Conservation (phyloP, 2,113 vertebrate genomes). For the Bostrychus sinensis region DNA sequence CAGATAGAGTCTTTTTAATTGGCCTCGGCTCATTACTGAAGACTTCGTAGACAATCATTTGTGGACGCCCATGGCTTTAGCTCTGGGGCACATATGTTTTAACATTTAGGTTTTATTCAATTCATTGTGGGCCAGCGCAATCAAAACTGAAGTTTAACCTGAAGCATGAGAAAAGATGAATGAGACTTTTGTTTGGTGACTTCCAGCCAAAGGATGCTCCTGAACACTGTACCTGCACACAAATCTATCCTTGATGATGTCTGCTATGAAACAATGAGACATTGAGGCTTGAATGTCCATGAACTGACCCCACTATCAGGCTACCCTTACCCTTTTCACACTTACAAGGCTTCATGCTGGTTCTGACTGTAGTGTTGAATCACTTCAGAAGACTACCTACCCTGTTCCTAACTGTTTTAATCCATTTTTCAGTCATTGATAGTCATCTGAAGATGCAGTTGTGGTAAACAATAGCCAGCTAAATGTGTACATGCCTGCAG, state of each 20-base stretch:
- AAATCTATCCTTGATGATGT: background rate
- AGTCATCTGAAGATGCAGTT: no score
- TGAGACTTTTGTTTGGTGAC: constrained; percentile 10
- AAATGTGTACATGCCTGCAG: no score
- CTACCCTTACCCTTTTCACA: background rate
- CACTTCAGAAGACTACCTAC: no score
- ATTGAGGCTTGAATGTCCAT: no score
- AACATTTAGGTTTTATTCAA: constrained; percentile 22
- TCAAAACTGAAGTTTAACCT: constrained; percentile 30
- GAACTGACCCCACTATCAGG: no score
- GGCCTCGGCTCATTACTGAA: constrained; percentile 81
- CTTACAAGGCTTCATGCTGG: background rate
- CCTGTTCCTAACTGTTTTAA: no score
- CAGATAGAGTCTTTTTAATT: constrained; percentile 82
- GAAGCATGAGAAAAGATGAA: constrained; percentile 7
- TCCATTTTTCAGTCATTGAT: no score
- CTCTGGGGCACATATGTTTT: constrained; percentile 42
- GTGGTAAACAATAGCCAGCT: no score
- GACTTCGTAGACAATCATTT: constrained; percentile 75
- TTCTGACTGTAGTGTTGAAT: no score
- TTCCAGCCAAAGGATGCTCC: constrained; percentile 3
- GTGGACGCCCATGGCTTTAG: constrained; percentile 40
- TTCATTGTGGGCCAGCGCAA: constrained; percentile 32
- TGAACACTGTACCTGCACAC: constrained; percentile 13
- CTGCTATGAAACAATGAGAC: no score